These are phyloP conservation scores for Patella ulyssiponensis DNA, from an alignment of 2,888 invertebrate species.

Conservation along the genomic window DNA sequence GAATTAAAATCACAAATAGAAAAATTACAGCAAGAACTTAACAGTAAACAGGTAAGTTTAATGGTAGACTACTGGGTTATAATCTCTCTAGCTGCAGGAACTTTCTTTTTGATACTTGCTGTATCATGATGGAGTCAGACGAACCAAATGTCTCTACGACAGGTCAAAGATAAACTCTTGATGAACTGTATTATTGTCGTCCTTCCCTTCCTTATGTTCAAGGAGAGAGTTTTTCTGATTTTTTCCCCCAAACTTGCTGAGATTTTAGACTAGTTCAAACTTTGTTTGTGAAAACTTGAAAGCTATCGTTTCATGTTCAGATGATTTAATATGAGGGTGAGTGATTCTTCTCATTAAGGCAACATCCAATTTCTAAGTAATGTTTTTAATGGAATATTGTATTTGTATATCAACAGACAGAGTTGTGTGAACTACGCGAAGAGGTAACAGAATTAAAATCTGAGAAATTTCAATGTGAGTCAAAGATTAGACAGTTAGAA, in stretches of 20 bases:
- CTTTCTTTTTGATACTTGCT: too few species aligned
- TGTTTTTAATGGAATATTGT: background rate
- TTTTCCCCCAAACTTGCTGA: background rate
- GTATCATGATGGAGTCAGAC: too few species aligned
- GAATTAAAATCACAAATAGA: slow-evolving; percentile 77
- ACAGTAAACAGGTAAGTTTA: slow-evolving; percentile 65
- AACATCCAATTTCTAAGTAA: too few species aligned
- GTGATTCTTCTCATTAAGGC: too few species aligned
- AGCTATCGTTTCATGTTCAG: too few species aligned
- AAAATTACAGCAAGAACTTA: slow-evolving; percentile 63
- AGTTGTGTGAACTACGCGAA: slow-evolving; percentile 66
- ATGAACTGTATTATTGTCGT: background rate
- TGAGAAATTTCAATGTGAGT: slow-evolving; percentile 63
- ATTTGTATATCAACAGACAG: slow-evolving; percentile 47
- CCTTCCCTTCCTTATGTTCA: background rate
- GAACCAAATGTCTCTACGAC: too few species aligned
- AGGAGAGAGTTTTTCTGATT: background rate
- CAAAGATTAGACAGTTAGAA: slow-evolving; percentile 65
- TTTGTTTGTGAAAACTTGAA: too few species aligned
- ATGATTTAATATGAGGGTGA: too few species aligned
- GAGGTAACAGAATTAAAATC: slow-evolving; percentile 66
- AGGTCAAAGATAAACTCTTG: too few species aligned
- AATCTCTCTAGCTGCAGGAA: too few species aligned
- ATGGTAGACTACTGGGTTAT: too few species aligned
- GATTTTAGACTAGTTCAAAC: too few species aligned